A percentile compares a stretch with the other conserved stretches of the same genome.
Evolutionary conservation across 2,797 vertebrate genomes (phyloP).

Genomic region (Otolemur crassicaudatus): DNA sequence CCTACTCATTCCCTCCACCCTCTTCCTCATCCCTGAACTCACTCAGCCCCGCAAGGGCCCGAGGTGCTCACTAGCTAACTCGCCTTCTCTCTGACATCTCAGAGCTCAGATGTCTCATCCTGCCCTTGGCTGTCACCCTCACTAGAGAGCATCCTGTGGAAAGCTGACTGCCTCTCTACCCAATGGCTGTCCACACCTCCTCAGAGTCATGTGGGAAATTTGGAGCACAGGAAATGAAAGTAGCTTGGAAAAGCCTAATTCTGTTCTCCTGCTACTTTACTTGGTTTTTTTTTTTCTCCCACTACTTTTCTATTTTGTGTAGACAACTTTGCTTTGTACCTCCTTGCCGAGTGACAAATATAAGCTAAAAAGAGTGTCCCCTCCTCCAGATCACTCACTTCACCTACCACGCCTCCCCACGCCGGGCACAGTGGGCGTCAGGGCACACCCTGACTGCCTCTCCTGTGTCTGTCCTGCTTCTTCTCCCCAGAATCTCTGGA

Average conservation of each 20-base stretch:
- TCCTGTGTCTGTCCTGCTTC: neutral
- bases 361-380: neutral
- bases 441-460: neutral
- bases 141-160: neutral
- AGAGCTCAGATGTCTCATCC: neutral
- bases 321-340: neutral
- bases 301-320: neutral
- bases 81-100: neutral
- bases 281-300: too few species aligned
- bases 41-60: neutral
- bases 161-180: neutral
- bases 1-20: neutral
- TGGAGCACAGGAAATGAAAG: neutral
- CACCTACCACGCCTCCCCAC: neutral
- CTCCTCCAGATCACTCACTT: neutral
- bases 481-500: neutral
- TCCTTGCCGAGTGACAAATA: neutral
- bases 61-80: neutral
- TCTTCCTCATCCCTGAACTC: too few species aligned
- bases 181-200: neutral
- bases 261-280: neutral
- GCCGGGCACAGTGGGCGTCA: neutral
- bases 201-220: neutral
- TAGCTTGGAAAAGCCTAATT: neutral
- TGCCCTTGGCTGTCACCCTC: neutral